phyloP scores from a whole-genome alignment of 2,113 vertebrate genomes.

The Bubo bubo region DNA sequence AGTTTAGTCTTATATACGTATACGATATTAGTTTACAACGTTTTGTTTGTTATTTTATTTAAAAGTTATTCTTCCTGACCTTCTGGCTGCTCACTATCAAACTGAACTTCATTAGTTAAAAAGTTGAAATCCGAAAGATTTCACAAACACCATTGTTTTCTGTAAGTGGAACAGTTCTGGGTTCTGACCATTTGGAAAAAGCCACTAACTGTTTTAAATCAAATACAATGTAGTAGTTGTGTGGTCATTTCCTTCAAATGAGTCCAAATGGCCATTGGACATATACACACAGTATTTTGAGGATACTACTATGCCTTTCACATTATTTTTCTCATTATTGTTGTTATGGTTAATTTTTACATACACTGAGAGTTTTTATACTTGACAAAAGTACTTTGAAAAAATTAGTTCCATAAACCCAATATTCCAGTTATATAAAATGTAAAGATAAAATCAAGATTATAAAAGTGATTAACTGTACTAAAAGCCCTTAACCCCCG shows the following conservation, averaged over 20 bases:
- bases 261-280: neutral
- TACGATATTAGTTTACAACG: neutral
- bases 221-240: neutral
- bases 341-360: neutral
- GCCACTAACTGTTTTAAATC: neutral
- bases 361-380: neutral
- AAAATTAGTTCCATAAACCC: neutral
- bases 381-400: neutral
- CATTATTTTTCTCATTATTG: neutral
- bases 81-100: neutral
- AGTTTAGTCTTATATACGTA: neutral
- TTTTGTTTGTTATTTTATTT: neutral
- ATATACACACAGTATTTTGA: neutral
- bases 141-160: neutral
- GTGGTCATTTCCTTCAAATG: neutral
- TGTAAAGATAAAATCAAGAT: neutral
- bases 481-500: neutral
- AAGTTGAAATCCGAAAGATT: neutral
- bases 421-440: neutral
- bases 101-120: neutral
- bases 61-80: neutral
- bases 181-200: neutral
- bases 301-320: neutral
- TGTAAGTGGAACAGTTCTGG: neutral
- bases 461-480: neutral